Evolutionary conservation across 2,113 vertebrate species (phyloP).

Genomic region (Blennius ocellaris): DNA sequence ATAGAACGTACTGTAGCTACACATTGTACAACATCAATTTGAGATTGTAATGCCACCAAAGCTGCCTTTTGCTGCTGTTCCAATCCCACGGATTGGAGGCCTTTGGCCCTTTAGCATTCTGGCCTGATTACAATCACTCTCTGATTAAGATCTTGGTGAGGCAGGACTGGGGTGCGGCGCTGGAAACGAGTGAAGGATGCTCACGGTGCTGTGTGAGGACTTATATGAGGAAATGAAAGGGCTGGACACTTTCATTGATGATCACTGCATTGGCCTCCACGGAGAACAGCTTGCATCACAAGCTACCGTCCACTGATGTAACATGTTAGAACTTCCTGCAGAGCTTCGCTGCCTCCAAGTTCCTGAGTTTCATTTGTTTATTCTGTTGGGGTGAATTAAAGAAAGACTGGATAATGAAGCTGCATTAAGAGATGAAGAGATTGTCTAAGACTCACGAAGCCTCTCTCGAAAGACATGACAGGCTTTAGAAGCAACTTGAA

Average conservation of each 20-base stretch:
- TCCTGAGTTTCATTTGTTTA: slow-evolving; percentile 91
- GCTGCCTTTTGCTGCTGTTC: slow-evolving; percentile 84
- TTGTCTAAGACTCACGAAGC: slow-evolving; percentile 96
- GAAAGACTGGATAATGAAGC: slow-evolving; percentile 75
- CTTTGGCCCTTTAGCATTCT: slow-evolving; percentile 93
- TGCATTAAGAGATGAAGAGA: slow-evolving; percentile 92
- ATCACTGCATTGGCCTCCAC: slow-evolving; percentile 86
- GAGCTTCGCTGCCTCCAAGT: slow-evolving; percentile 88
- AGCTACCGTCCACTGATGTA: slow-evolving; percentile 84
- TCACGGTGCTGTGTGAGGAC: slow-evolving; percentile 37
- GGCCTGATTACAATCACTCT: slow-evolving; percentile 94
- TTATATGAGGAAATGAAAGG: slow-evolving; percentile 73
- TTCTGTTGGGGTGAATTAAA: slow-evolving; percentile 87
- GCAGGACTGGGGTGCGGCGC: slow-evolving; percentile 91
- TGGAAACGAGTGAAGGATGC: slow-evolving; percentile 75
- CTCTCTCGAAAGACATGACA: slow-evolving; percentile 91
- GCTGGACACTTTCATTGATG: slow-evolving; percentile 79
- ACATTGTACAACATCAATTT: slow-evolving; percentile 87
- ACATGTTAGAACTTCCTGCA: slow-evolving; percentile 81
- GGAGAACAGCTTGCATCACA: slow-evolving; percentile 80
- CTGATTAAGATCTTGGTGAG: slow-evolving; percentile 90
- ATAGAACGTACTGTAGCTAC: slow-evolving; percentile 74
- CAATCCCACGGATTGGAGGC: slow-evolving; percentile 87
- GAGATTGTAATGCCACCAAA: slow-evolving; percentile 92
- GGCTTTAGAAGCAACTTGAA: slow-evolving; percentile 90